phyloP scores from a whole-genome alignment of 1,140 invertebrate species.

The Saccostrea cuccullata region DNA sequence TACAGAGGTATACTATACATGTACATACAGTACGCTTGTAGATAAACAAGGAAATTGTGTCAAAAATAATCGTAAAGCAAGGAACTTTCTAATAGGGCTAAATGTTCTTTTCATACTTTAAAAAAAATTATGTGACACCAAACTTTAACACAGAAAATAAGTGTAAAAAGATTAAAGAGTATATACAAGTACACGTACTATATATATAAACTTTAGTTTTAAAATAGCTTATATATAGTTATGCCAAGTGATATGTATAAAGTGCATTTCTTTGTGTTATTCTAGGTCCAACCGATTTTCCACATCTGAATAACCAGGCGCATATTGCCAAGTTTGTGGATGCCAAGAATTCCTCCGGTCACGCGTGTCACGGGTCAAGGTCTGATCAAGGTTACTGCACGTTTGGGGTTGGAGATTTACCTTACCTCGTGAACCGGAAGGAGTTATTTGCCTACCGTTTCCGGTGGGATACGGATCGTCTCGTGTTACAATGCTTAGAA shows the following conservation, averaged over 20 bases:
- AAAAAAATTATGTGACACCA: no score
- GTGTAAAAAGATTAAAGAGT: no score
- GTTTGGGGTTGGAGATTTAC: constrained; percentile 32
- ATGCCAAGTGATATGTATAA: no score
- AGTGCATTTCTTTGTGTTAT: background rate
- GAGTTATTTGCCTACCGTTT: constrained; percentile 23
- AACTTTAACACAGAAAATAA: no score
- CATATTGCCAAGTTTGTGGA: constrained; percentile 31
- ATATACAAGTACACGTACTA: no score
- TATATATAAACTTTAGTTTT: no score
- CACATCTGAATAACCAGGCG: background rate
- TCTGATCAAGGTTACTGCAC: background rate
- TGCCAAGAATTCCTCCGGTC: constrained; percentile 7
- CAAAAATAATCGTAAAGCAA: no score
- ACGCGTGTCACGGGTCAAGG: background rate
- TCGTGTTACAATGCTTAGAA: constrained; percentile 25
- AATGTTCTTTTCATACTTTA: no score
- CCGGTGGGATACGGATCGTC: constrained; percentile 11
- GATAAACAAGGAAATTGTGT: no score
- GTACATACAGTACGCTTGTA: no score
- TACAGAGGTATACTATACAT: constrained; percentile 58
- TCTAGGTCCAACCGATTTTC: background rate
- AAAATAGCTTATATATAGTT: no score
- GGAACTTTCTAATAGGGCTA: no score
- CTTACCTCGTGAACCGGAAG: constrained; percentile 30